These are phyloP conservation scores for Pundamilia nyererei DNA, from an alignment of 2,113 vertebrate genomes.

Conservation along the genomic window DNA sequence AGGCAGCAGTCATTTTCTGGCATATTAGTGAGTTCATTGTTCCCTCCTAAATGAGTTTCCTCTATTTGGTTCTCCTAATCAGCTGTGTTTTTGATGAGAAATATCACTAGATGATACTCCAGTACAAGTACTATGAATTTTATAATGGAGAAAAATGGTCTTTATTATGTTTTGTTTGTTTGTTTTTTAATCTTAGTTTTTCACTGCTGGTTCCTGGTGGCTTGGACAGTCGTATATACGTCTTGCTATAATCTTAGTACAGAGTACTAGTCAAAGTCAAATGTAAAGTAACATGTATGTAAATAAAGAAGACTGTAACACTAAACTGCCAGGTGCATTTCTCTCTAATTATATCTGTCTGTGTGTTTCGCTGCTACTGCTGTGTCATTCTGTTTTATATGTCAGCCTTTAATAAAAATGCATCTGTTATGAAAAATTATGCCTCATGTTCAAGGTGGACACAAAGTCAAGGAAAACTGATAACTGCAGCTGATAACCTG, in stretches of 20 bases:
- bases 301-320: conserved; percentile 52
- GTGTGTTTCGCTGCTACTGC: not conserved
- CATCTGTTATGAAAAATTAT: not conserved
- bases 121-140: not conserved
- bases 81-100: not conserved
- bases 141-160: not conserved
- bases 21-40: not conserved
- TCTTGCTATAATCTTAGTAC: not conserved
- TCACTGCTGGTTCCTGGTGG: conserved; percentile 5
- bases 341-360: not conserved
- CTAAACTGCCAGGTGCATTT: not conserved
- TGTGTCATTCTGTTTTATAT: not conserved
- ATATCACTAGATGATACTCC: conserved; percentile 4
- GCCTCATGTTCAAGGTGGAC: not conserved
- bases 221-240: conserved; percentile 15
- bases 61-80: not conserved
- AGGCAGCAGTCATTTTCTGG: not conserved
- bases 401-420: conserved; percentile 16
- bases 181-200: not conserved
- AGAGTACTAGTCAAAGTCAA: not conserved
- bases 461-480: not conserved
- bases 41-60: not conserved
- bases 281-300: conserved; percentile 37
- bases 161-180: not conserved
- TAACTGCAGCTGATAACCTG: not conserved